A percentile compares a stretch with the other conserved stretches of the same genome.
Evolutionary conservation across 1,140 invertebrate genomes (phyloP).

Genomic region (Trachelipus rathkii): DNA sequence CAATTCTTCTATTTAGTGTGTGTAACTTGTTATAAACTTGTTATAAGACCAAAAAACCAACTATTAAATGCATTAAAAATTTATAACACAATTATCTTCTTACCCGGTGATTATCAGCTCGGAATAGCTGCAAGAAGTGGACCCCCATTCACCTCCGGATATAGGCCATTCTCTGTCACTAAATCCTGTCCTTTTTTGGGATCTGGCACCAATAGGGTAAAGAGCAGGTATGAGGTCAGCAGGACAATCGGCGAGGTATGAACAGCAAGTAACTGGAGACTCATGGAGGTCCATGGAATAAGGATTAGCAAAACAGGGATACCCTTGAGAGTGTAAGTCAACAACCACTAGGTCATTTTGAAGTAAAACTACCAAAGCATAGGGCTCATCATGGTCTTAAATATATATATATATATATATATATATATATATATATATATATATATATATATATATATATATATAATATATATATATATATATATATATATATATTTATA

Average conservation of each 20-base stretch:
- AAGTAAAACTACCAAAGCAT: slow-evolving; percentile 92
- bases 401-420: not conserved
- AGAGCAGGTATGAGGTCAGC: slow-evolving; percentile 92
- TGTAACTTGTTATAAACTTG: no score
- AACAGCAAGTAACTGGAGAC: slow-evolving; percentile 70
- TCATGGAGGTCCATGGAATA: slow-evolving; percentile 91
- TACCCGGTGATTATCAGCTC: slow-evolving; percentile 95
- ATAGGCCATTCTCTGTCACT: slow-evolving; percentile 95
- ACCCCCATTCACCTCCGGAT: slow-evolving; percentile 83
- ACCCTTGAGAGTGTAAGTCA: slow-evolving; percentile 87
- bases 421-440: no score
- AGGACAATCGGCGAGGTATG: slow-evolving; percentile 94
- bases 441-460: no score
- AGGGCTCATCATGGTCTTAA: slow-evolving; percentile 91
- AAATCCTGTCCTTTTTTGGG: slow-evolving; percentile 71
- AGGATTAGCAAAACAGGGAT: slow-evolving; percentile 98
- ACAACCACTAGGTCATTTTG: slow-evolving; percentile 98
- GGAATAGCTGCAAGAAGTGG: slow-evolving; percentile 87
- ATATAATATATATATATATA: no score
- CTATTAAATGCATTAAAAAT: no score
- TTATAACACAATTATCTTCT: slow-evolving; percentile 32
- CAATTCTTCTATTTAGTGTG: no score
- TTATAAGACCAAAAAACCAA: no score
- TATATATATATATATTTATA: not conserved
- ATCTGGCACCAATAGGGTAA: slow-evolving; percentile 77